phyloP scores from a whole-genome alignment of 1,140 invertebrate species.

The Papilio glaucus region DNA sequence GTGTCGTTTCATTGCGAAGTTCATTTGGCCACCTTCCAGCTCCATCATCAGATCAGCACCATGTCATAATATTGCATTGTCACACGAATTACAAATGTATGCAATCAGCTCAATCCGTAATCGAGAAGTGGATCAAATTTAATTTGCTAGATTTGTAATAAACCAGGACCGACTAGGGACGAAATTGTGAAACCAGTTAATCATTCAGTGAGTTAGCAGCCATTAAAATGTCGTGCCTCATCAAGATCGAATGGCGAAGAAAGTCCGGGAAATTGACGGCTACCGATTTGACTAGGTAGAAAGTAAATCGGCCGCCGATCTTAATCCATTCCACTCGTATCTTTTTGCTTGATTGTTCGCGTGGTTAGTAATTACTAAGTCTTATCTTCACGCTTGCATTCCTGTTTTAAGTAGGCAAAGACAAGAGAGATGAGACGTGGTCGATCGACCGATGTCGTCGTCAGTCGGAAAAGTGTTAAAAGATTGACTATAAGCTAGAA shows the following conservation, averaged over 20 bases:
- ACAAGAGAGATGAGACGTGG: background rate
- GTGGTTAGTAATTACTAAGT: slow-evolving; percentile 21
- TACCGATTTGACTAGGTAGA: slow-evolving; percentile 15
- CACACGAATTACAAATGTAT: too few relatives aligned
- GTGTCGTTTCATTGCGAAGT: too few relatives aligned
- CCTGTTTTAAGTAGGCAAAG: slow-evolving; percentile 4
- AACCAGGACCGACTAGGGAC: too few relatives aligned
- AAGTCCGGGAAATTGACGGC: background rate
- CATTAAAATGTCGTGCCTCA: too few relatives aligned
- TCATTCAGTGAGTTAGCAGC: too few relatives aligned
- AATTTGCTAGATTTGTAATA: too few relatives aligned
- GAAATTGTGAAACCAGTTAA: too few relatives aligned
- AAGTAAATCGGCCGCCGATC: background rate
- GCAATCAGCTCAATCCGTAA: too few relatives aligned
- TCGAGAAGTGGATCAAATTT: too few relatives aligned
- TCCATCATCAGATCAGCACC: too few relatives aligned
- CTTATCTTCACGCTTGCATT: slow-evolving; percentile 28
- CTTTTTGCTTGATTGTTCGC: slow-evolving; percentile 36
- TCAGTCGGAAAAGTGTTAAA: background rate
- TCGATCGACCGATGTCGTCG: background rate
- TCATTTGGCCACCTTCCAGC: too few relatives aligned
- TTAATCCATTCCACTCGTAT: slow-evolving; percentile 10
- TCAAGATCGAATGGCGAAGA: background rate
- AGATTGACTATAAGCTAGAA: background rate
- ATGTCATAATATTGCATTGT: too few relatives aligned